phyloP scores from a whole-genome alignment of 1,140 invertebrate genomes.

The Penaeus japonicus region DNA sequence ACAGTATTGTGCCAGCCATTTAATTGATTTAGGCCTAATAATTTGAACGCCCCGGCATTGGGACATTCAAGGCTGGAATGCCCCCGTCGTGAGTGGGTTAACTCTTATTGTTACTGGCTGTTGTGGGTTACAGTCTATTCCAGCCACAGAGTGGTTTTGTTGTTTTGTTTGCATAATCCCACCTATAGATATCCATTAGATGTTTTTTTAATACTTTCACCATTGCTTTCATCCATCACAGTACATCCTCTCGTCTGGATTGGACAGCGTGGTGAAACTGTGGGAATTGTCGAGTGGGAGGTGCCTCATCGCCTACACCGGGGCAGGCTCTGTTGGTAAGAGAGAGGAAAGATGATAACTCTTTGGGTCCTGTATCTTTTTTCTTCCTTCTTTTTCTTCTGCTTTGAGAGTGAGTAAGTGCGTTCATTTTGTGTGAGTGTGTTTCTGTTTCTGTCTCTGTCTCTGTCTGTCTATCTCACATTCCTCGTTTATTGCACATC shows the following conservation, averaged over 20 bases:
- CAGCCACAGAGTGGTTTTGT: no score
- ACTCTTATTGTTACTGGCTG: no score
- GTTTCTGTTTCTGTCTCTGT: not conserved
- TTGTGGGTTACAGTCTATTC: no score
- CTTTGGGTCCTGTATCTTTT: not conserved
- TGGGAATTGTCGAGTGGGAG: slow-evolving; percentile 97
- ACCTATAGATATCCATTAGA: not conserved
- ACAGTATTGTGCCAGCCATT: no score
- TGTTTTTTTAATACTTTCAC: not conserved
- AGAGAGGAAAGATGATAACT: not conserved
- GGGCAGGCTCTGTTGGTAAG: slow-evolving; percentile 90
- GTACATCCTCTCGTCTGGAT: slow-evolving; percentile 94
- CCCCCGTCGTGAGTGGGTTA: no score
- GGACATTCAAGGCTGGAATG: no score
- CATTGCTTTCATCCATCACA: slow-evolving; percentile 65
- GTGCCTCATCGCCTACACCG: slow-evolving; percentile 95
- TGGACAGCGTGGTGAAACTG: slow-evolving; percentile 95
- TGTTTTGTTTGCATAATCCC: not conserved
- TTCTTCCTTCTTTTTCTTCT: not conserved
- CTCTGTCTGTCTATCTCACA: not conserved
- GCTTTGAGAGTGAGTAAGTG: no score
- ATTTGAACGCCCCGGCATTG: no score
- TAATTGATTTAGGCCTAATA: no score
- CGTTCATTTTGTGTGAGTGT: no score
- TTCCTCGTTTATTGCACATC: not conserved